Conservation (phyloP, 2,113 vertebrate species). For the Guaruba guarouba region DNA sequence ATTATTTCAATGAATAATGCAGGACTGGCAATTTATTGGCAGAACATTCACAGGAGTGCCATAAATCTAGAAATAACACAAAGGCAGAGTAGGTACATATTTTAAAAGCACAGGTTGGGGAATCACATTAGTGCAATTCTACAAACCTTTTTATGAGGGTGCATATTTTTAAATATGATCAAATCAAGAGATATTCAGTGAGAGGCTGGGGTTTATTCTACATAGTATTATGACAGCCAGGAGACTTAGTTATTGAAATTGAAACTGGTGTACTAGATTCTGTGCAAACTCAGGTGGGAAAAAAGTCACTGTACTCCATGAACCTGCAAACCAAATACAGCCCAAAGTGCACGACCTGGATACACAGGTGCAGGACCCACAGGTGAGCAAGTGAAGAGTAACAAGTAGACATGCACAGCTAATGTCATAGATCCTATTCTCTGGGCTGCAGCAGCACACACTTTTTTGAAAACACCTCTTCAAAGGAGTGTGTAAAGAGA, state of each 20-base stretch:
- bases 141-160: neutral
- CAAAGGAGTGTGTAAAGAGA: neutral
- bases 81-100: slow-evolving; percentile 49
- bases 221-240: neutral
- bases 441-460: neutral
- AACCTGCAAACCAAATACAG: neutral
- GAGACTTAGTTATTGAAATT: neutral
- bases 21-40: slow-evolving; percentile 50
- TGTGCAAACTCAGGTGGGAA: neutral
- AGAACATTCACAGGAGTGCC: slow-evolving; percentile 19
- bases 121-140: slow-evolving; percentile 4
- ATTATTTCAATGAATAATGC: slow-evolving; percentile 64
- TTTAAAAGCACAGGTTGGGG: slow-evolving; percentile 29
- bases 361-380: neutral
- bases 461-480: neutral
- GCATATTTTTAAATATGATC: slow-evolving; percentile 27
- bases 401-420: neutral
- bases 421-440: neutral
- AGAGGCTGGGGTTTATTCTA: neutral
- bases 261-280: neutral
- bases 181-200: neutral
- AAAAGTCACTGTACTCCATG: neutral
- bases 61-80: slow-evolving; percentile 50
- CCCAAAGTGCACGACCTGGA: neutral
- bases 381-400: neutral